Evolutionary conservation across 2,888 invertebrate species (phyloP).

Genomic region (Agrilus mali): DNA sequence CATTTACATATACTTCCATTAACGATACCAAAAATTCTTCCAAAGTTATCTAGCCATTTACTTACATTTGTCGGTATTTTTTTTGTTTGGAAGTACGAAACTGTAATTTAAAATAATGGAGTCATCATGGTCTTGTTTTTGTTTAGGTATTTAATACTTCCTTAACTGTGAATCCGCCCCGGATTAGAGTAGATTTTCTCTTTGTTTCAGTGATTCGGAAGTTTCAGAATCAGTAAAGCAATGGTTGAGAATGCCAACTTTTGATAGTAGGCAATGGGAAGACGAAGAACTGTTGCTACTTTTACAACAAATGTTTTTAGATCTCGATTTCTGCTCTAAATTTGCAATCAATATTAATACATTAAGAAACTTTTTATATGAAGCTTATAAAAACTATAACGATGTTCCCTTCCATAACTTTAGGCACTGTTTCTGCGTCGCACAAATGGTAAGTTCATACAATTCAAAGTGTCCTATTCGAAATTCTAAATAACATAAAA

Average conservation of each 20-base stretch:
- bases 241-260: slow-evolving; percentile 54
- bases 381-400: slow-evolving; percentile 70
- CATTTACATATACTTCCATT: too few relatives aligned
- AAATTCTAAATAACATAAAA: too few relatives aligned
- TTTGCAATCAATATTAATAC: slow-evolving; percentile 61
- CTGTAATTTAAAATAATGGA: too few relatives aligned
- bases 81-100: too few relatives aligned
- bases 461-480: slow-evolving; percentile 1
- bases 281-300: slow-evolving; percentile 67
- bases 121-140: too few relatives aligned
- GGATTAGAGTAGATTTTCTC: too few relatives aligned
- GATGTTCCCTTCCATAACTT: slow-evolving; percentile 83
- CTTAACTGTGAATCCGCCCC: too few relatives aligned
- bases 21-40: too few relatives aligned
- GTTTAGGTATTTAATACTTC: too few relatives aligned
- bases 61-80: too few relatives aligned
- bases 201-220: slow-evolving; percentile 43
- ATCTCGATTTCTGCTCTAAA: slow-evolving; percentile 59
- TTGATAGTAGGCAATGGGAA: slow-evolving; percentile 73
- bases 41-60: too few relatives aligned
- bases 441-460: slow-evolving; percentile 61
- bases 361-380: slow-evolving; percentile 58
- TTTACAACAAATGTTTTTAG: slow-evolving; percentile 71
- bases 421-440: slow-evolving; percentile 75
- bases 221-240: slow-evolving; percentile 49